A percentile compares a stretch with the other conserved stretches of the same genome.
Conservation (phyloP, 2,113 vertebrate genomes). For the Orientallactaga bullata region DNA sequence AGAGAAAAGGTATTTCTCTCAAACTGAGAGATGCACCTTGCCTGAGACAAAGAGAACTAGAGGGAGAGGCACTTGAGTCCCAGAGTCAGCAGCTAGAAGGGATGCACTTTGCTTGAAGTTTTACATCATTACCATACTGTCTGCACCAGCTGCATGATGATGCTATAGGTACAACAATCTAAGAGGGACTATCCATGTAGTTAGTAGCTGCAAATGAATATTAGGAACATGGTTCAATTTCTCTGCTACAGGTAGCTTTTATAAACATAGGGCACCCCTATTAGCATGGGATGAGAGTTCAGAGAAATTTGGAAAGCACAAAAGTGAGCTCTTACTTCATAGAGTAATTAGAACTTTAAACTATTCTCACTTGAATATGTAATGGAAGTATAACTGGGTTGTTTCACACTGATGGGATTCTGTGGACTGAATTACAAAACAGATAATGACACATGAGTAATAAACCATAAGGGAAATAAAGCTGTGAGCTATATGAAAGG, state of each 20-base stretch:
- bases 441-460: slow-evolving; percentile 16
- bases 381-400: neutral
- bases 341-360: neutral
- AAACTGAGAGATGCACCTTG: neutral
- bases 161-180: neutral
- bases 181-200: neutral
- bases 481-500: neutral
- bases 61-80: neutral
- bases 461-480: neutral
- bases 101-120: neutral
- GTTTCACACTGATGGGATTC: neutral
- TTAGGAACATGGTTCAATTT: neutral
- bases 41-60: neutral
- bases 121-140: neutral
- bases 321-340: neutral
- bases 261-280: neutral
- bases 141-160: neutral
- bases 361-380: neutral
- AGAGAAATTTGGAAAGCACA: neutral
- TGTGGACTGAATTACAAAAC: neutral
- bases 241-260: neutral
- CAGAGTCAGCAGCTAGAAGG: neutral
- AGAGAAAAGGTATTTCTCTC: neutral
- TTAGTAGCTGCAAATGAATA: neutral
- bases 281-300: neutral